A percentile compares a stretch with the other conserved stretches of the same genome.
phyloP scores from a whole-genome alignment of 92 coral and sea anemone genomes.

The Porites cylindrica region DNA sequence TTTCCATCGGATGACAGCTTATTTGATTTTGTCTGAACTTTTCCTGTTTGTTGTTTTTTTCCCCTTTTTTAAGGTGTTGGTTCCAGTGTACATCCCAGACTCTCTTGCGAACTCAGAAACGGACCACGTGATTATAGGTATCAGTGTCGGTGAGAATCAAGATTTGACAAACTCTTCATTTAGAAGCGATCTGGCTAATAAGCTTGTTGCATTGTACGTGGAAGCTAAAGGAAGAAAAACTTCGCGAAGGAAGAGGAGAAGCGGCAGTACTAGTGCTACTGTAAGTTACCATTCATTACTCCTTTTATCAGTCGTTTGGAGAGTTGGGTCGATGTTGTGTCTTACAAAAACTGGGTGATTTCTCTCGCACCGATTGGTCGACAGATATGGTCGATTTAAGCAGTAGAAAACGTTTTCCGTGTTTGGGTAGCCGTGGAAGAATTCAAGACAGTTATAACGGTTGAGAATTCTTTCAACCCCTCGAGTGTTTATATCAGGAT shows the following conservation, averaged over 20 bases:
- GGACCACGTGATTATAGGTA: conserved; percentile 73
- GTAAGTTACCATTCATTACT: conserved; percentile 45
- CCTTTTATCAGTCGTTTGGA: too few species aligned
- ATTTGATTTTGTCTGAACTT: neutral
- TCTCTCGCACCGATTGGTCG: too few species aligned
- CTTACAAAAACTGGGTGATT: too few species aligned
- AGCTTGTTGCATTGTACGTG: conserved; percentile 75
- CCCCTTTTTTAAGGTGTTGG: conserved; percentile 66
- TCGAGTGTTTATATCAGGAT: too few species aligned
- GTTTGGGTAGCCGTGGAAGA: too few species aligned
- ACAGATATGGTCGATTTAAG: too few species aligned
- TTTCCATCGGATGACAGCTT: neutral
- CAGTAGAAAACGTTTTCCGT: too few species aligned
- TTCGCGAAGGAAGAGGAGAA: conserved; percentile 77
- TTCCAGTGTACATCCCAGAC: conserved; percentile 79
- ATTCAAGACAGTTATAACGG: too few species aligned
- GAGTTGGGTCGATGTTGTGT: too few species aligned
- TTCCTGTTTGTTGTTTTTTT: neutral
- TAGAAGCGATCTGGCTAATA: conserved; percentile 63
- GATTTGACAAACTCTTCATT: conserved; percentile 59
- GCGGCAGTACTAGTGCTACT: conserved; percentile 90
- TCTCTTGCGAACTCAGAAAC: conserved; percentile 59
- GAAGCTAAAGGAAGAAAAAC: conserved; percentile 61
- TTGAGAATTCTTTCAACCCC: too few species aligned
- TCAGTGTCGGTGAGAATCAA: conserved; percentile 33